Percentiles rank a stretch among this genome's conserved stretches.
Evolutionary conservation across 2,888 invertebrate genomes (phyloP).

Genomic region (Parapristionchus giblindavisi): DNA sequence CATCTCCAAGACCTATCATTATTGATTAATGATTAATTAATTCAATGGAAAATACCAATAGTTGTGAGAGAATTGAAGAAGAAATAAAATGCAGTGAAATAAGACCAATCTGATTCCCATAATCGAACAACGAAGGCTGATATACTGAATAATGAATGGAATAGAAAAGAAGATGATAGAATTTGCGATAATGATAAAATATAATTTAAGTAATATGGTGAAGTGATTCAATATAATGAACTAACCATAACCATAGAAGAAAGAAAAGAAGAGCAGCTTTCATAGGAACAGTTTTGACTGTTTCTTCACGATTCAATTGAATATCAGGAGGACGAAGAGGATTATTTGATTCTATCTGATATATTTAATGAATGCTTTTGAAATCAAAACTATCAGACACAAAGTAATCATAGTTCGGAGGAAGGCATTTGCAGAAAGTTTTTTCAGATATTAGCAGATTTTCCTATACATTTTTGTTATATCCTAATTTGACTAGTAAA

Average conservation of each 20-base stretch:
- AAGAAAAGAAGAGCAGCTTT: constrained; percentile 57
- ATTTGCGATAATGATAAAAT: neutral
- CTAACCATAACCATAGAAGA: constrained; percentile 51
- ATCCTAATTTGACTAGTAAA: too few relatives aligned
- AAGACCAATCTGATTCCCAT: constrained; percentile 61
- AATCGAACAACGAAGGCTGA: constrained; percentile 52
- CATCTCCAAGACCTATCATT: constrained; percentile 52
- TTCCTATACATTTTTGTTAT: neutral
- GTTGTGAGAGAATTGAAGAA: constrained; percentile 61
- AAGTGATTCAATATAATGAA: neutral
- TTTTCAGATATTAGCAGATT: neutral
- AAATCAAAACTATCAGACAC: too few relatives aligned
- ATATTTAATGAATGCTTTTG: neutral
- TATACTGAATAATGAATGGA: constrained; percentile 28
- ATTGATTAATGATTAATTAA: neutral
- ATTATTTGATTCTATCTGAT: constrained; percentile 54
- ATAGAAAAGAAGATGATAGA: neutral
- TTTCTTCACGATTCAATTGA: constrained; percentile 50
- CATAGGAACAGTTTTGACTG: constrained; percentile 58
- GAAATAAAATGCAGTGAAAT: constrained; percentile 60
- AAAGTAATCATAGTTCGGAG: neutral
- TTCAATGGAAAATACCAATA: constrained; percentile 41
- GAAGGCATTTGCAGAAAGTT: neutral
- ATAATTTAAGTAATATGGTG: neutral
- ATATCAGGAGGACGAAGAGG: constrained; percentile 50